phyloP scores from a whole-genome alignment of 2,888 invertebrate species.

The Rhyacophila evoluta region DNA sequence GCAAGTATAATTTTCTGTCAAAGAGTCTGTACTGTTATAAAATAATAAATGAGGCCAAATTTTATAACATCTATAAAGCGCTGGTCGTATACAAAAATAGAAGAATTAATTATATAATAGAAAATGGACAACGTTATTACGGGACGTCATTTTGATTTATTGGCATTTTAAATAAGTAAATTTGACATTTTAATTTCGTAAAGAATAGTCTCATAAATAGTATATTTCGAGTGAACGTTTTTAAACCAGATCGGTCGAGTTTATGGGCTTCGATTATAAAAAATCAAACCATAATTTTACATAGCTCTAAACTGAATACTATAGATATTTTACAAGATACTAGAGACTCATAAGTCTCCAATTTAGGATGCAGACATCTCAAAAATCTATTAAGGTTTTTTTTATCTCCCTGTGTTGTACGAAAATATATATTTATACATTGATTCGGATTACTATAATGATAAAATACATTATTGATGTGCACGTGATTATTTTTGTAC shows the following conservation, averaged over 20 bases:
- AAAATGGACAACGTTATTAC: conserved; percentile 18
- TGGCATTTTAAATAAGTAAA: conserved; percentile 19
- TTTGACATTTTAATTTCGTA: conserved; percentile 2
- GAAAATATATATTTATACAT: too few species aligned
- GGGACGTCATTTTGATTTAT: conserved; percentile 3
- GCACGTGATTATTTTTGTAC: too few species aligned
- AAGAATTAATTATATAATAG: conserved; percentile 15
- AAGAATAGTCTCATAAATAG: not conserved
- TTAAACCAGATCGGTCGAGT: not conserved
- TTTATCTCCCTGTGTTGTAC: too few species aligned
- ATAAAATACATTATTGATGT: too few species aligned
- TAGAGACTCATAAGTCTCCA: too few species aligned
- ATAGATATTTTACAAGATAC: too few species aligned
- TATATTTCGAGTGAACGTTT: not conserved
- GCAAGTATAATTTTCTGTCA: conserved; percentile 14
- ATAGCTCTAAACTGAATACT: too few species aligned
- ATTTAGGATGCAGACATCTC: too few species aligned
- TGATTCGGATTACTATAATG: too few species aligned
- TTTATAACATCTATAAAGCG: conserved; percentile 11
- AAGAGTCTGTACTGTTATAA: conserved; percentile 3
- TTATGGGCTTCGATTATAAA: too few species aligned
- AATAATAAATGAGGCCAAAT: conserved; percentile 8
- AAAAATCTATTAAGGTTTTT: too few species aligned
- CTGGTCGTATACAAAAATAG: not conserved
- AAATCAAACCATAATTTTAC: too few species aligned